Base-by-base conservation (phyloP, 2,888 invertebrate species). In the Hartigia nigra region DNA sequence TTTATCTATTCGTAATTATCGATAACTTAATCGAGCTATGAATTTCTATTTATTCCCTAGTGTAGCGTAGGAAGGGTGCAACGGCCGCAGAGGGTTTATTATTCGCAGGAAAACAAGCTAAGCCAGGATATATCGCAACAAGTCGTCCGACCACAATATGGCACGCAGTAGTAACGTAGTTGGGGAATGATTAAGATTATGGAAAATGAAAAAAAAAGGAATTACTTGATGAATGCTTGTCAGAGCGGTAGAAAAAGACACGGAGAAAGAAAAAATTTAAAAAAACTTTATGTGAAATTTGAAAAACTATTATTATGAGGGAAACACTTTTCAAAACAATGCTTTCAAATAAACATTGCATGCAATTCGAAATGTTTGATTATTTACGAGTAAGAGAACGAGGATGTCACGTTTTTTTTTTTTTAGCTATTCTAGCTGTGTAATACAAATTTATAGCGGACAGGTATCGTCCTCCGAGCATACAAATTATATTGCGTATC, bases 11-110 rank as follows among this genome's bases (percentile, higher is more conserved):
- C 55, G 55, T 55, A 55, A 55, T 55, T 55, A 55, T 23, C 55
- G 55, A 55, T 55, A 55, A 55, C 55, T 55, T 55, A 55, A 72
- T 72, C 72, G 32, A 72, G 32, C 31, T 72, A 34, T 36, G 34
- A 75, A 36, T 75, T 75, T 75, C 32, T 75, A 75, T 75, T 75
- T 75, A 75, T 75, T 75, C 75, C 23, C 75, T 75, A 75, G 75
- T 31, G 12, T 75, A 75, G 75, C 34, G 31, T 55, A 77, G 74
- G 81, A 83, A 85, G 85, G 85, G 83, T 85, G 86, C 85, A 83
- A 72, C 37, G 81, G 81, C 80, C 79, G 69, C 72, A 14, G 74
- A 23, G 32, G 72, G 74, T 55, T 55, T 55, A 55, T 23, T 55
- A 55, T 55, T 55, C 55, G 23, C 55, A 55, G 55, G 55, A 55